Evolutionary conservation across 2,797 vertebrate species (phyloP).

Genomic region (Poeciliopsis turneri): DNA sequence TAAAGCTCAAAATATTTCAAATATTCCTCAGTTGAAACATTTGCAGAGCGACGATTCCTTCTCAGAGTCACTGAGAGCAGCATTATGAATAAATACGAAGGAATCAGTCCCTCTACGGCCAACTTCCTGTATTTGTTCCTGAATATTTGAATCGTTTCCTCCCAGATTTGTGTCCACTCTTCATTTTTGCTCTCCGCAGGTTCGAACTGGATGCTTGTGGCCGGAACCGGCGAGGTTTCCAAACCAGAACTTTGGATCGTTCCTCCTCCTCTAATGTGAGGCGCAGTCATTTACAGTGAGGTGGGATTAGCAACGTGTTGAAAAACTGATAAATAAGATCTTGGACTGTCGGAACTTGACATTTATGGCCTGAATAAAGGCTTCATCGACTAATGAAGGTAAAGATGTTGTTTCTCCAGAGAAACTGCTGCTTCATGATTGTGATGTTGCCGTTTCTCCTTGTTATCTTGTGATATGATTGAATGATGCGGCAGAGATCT

Average conservation of each 20-base stretch:
- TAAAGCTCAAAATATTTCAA: too few relatives aligned
- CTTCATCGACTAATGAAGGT: neutral
- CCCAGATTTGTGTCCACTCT: neutral
- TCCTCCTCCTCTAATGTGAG: neutral
- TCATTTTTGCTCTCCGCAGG: neutral
- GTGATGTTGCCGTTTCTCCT: neutral
- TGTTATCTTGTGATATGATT: neutral
- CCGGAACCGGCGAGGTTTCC: neutral
- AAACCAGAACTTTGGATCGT: neutral
- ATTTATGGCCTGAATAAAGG: neutral
- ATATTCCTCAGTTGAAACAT: too few relatives aligned
- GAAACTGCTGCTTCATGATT: neutral
- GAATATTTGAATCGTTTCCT: neutral
- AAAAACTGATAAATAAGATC: neutral
- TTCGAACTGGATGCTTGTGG: neutral
- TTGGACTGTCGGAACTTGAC: neutral
- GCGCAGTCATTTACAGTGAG: neutral
- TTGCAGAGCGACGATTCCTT: too few relatives aligned
- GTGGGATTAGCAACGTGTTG: neutral
- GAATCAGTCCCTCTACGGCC: too few relatives aligned
- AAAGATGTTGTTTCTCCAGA: neutral
- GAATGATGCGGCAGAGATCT: too few relatives aligned
- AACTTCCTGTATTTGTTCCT: neutral
- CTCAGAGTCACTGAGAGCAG: too few relatives aligned
- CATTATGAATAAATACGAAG: too few relatives aligned